Conservation (phyloP, 2,113 vertebrate genomes). For the Physeter macrocephalus region DNA sequence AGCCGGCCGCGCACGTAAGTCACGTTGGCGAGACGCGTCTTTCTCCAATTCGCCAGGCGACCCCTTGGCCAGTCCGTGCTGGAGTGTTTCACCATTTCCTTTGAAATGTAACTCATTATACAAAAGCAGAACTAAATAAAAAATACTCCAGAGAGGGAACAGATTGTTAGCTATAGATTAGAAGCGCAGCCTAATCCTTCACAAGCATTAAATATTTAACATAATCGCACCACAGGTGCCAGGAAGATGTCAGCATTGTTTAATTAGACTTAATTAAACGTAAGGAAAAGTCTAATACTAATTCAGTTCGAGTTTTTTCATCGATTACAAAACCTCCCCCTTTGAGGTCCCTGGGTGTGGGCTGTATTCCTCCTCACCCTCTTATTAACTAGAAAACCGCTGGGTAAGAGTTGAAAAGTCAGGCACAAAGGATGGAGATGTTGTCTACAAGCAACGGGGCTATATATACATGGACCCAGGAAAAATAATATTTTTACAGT, state of each 20-base stretch:
- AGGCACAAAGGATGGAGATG: not conserved
- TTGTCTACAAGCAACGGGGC: fast-evolving
- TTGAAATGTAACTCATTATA: conserved; percentile 76
- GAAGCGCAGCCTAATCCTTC: conserved; percentile 81
- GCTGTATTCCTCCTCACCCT: not conserved
- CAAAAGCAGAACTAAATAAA: conserved; percentile 78
- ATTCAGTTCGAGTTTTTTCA: conserved; percentile 75
- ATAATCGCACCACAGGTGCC: conserved; percentile 80
- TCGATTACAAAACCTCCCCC: conserved; percentile 65
- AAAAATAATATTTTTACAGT: fast-evolving
- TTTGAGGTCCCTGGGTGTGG: conserved; percentile 28
- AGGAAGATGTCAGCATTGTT: conserved; percentile 81
- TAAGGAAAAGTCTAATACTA: conserved; percentile 77
- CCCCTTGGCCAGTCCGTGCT: conserved; percentile 15
- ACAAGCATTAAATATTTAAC: conserved; percentile 85
- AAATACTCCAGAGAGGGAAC: conserved; percentile 80
- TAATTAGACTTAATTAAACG: conserved; percentile 86
- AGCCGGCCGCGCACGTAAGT: fast-evolving
- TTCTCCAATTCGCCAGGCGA: not conserved
- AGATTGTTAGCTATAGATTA: conserved; percentile 83
- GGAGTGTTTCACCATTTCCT: conserved; percentile 66
- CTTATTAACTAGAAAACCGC: conserved; percentile 15
- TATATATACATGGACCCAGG: fast-evolving
- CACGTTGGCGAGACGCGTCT: fast-evolving
- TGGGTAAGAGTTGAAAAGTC: not conserved